Conservation (phyloP, 1,140 invertebrate genomes). For the Triops cancriformis region DNA sequence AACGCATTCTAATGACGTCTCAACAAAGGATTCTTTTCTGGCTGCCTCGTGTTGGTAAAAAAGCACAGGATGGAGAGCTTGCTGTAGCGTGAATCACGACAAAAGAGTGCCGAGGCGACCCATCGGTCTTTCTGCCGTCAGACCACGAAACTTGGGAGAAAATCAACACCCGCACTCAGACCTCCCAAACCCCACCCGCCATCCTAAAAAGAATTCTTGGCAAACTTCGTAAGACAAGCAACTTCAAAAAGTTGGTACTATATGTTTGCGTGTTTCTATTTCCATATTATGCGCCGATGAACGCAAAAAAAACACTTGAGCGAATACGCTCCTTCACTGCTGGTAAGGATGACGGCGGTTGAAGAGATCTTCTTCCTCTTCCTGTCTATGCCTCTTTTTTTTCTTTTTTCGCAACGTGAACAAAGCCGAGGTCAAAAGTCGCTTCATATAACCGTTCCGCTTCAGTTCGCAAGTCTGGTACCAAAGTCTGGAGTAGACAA, state of each 20-base stretch:
- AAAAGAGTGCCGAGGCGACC: not conserved
- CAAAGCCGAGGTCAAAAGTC: not conserved
- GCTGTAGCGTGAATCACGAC: conserved; percentile 8
- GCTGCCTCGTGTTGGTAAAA: not conserved
- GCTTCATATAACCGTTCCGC: not conserved
- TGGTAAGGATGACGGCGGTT: not conserved
- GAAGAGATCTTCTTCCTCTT: not conserved
- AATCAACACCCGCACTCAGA: not conserved
- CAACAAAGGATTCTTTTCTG: not conserved
- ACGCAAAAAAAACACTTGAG: not conserved
- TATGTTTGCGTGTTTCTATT: not conserved
- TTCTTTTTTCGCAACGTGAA: not conserved
- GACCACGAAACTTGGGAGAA: not conserved
- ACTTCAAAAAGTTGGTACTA: not conserved
- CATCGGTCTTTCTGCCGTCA: conserved; percentile 12
- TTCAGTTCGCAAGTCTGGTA: not conserved
- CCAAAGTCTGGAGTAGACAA: not conserved
- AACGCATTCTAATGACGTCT: not conserved
- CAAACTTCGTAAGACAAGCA: not conserved
- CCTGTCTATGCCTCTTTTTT: not conserved
- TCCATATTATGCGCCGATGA: conserved; percentile 1
- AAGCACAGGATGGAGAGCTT: not conserved
- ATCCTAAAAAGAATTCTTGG: not conserved
- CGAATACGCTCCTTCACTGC: not conserved
- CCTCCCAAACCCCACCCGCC: too few species aligned